Conservation (phyloP, 2,888 invertebrate species). For the Congeria kusceri region DNA sequence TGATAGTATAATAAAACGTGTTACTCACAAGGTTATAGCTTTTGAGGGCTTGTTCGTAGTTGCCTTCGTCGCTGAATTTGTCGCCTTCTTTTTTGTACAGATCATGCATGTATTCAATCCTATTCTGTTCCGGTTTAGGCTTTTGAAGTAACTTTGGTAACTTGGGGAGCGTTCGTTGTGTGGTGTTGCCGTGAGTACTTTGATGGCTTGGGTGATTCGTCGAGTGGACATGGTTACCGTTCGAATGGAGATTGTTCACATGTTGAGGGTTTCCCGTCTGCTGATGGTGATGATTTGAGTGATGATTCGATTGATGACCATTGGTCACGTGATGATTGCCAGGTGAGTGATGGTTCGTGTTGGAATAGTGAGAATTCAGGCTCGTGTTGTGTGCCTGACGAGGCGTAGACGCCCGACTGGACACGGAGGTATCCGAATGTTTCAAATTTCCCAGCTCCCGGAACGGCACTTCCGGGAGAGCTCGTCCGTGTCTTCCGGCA, state of each 20-base stretch:
- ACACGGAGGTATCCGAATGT: slow-evolving; percentile 49
- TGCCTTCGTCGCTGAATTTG: slow-evolving; percentile 56
- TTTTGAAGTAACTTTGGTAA: slow-evolving; percentile 55
- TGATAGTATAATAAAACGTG: no score
- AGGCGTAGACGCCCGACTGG: slow-evolving; percentile 56
- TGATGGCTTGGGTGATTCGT: not conserved
- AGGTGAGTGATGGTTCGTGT: not conserved
- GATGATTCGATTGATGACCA: not conserved
- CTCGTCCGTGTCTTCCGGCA: slow-evolving; percentile 31
- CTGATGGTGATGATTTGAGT: not conserved
- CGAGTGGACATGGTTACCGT: slow-evolving; percentile 7
- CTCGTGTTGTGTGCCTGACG: slow-evolving; percentile 18
- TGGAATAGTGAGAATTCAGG: slow-evolving; percentile 13
- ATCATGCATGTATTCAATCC: slow-evolving; percentile 63
- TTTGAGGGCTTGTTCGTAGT: slow-evolving; percentile 67
- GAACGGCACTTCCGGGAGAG: slow-evolving; percentile 57
- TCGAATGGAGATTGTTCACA: slow-evolving; percentile 1
- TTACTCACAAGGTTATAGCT: slow-evolving; percentile 64
- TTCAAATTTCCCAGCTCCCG: slow-evolving; percentile 38
- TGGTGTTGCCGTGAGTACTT: slow-evolving; percentile 22
- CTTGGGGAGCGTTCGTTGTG: slow-evolving; percentile 47
- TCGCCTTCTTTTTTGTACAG: slow-evolving; percentile 64
- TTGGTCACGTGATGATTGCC: not conserved
- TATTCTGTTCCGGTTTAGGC: slow-evolving; percentile 59
- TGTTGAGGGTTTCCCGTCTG: slow-evolving; percentile 4